Conservation (phyloP, 2,888 invertebrate species). For the Temnothorax unifasciatus region DNA sequence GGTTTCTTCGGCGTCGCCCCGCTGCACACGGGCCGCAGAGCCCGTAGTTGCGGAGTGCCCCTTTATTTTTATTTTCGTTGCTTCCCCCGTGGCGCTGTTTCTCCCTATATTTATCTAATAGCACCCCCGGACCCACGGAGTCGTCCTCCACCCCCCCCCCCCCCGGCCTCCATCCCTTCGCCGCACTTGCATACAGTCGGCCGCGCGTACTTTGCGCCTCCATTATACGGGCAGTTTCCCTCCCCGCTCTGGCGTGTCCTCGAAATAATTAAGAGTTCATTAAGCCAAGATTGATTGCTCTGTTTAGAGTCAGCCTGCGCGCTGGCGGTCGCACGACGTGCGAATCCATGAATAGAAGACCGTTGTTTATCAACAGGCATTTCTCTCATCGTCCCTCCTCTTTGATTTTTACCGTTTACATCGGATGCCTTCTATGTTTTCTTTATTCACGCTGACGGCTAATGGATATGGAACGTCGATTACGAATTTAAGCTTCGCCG, state of each 20-base stretch:
- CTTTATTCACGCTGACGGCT: constrained; percentile 60
- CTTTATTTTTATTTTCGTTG: constrained; percentile 81
- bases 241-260: constrained; percentile 79
- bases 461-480: constrained; percentile 73
- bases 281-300: constrained; percentile 85
- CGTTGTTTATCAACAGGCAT: constrained; percentile 80
- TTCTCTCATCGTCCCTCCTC: constrained; percentile 56
- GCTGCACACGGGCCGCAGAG: constrained; percentile 35
- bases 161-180: constrained; percentile 51
- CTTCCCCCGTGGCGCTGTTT: constrained; percentile 76
- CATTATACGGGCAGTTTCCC: constrained; percentile 85
- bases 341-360: constrained; percentile 81
- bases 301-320: constrained; percentile 79
- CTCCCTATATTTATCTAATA: constrained; percentile 85
- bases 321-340: constrained; percentile 63
- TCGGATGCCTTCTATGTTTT: constrained; percentile 40
- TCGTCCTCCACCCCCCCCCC: constrained; percentile 67
- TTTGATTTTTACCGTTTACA: constrained; percentile 27
- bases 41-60: constrained; percentile 70
- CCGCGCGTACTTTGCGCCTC: constrained; percentile 84
- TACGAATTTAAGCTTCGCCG: constrained; percentile 65
- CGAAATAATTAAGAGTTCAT: constrained; percentile 86
- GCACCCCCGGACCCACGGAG: constrained; percentile 77
- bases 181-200: constrained; percentile 73
- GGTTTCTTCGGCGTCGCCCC: constrained; percentile 38